phyloP scores from a whole-genome alignment of 1,140 invertebrate genomes.

The Centruroides vittatus region DNA sequence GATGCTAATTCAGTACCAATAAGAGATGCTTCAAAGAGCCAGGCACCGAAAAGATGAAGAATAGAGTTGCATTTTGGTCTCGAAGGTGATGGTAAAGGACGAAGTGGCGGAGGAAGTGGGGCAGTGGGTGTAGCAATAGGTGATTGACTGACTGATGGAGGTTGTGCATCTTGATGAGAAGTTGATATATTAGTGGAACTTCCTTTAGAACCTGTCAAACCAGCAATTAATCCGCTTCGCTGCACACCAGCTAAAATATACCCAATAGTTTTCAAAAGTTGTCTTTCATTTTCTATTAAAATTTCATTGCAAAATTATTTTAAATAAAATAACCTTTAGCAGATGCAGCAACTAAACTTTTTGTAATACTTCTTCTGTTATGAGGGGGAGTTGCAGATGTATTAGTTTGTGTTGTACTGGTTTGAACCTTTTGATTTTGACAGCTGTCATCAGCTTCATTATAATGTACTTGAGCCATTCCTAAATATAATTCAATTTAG shows the following conservation, averaged over 20 bases:
- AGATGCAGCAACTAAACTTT: slow-evolving; percentile 1
- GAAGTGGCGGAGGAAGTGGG: slow-evolving; percentile 6
- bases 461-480: not conserved
- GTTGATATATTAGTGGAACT: not conserved
- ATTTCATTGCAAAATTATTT: not conserved
- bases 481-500: no score
- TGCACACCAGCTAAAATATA: slow-evolving; percentile 7
- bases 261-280: no score
- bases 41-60: slow-evolving; percentile 87
- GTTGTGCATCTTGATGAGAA: slow-evolving; percentile 6
- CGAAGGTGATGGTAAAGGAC: slow-evolving; percentile 17
- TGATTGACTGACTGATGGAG: slow-evolving; percentile 9
- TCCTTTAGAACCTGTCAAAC: slow-evolving; percentile 7
- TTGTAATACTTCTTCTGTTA: slow-evolving; percentile 8
- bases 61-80: slow-evolving; percentile 85
- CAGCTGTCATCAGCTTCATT: slow-evolving; percentile 4
- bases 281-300: no score
- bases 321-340: slow-evolving; percentile 3
- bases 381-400: slow-evolving; percentile 9
- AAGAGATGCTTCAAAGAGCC: slow-evolving; percentile 90
- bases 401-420: slow-evolving; percentile 2
- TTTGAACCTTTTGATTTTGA: slow-evolving; percentile 10
- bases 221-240: slow-evolving; percentile 7
- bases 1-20: slow-evolving; percentile 45
- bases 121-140: slow-evolving; percentile 16